These are phyloP conservation scores for Antheraea pernyi DNA, from an alignment of 1,140 invertebrate species.

Conservation along the genomic window DNA sequence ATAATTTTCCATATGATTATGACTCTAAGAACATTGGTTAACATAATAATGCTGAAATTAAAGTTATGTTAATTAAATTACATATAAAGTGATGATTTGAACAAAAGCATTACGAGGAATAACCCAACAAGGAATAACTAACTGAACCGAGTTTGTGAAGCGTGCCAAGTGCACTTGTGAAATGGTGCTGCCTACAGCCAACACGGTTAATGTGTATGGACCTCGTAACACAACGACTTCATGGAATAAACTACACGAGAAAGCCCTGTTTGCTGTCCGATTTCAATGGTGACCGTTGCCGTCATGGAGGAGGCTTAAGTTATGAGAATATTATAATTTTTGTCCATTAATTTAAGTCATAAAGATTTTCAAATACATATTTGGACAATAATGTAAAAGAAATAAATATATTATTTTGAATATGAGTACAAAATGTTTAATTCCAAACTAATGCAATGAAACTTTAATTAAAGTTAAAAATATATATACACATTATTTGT, in stretches of 20 bases:
- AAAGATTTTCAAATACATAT: no score
- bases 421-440: no score
- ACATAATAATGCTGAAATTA: no score
- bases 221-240: constrained; percentile 33
- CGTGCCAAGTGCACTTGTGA: constrained; percentile 18
- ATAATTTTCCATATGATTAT: no score
- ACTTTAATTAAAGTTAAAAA: no score
- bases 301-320: constrained; percentile 14
- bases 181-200: constrained; percentile 38
- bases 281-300: constrained; percentile 26
- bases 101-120: constrained; percentile 10
- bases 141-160: constrained; percentile 24
- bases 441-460: no score
- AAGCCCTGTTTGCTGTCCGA: constrained; percentile 28
- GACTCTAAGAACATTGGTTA: not conserved
- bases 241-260: constrained; percentile 40
- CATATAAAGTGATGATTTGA: not conserved
- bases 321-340: constrained; percentile 2
- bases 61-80: not conserved
- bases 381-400: no score
- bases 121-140: constrained; percentile 22
- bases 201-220: constrained; percentile 47
- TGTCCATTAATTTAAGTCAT: no score
- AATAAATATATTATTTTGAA: no score
- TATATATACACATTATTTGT: no score